Evolutionary conservation across 2,113 vertebrate species (phyloP).

Genomic region (Speoplatyrhinus poulsoni): DNA sequence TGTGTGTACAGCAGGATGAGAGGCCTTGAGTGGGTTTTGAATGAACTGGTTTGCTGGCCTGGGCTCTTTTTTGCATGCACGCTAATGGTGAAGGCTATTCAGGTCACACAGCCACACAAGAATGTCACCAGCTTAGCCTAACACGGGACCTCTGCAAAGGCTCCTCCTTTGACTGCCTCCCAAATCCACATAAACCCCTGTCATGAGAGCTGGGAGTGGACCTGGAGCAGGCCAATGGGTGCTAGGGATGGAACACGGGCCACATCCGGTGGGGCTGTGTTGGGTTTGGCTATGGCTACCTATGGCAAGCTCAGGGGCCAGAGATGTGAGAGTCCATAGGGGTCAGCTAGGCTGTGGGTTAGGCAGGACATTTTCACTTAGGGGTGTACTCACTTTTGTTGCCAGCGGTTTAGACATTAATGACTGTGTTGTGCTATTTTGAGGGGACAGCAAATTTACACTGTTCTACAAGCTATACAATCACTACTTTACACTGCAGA

Average conservation of each 20-base stretch:
- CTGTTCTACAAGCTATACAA: too few relatives aligned
- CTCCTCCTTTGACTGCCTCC: conserved; percentile 38
- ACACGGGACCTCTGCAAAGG: conserved; percentile 58
- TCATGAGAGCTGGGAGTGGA: conserved; percentile 34
- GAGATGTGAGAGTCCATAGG: neutral
- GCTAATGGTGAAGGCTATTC: conserved; percentile 26
- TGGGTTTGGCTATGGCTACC: neutral
- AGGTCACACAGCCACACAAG: conserved; percentile 40
- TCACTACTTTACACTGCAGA: too few relatives aligned
- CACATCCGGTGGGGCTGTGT: neutral
- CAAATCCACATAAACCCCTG: conserved; percentile 64
- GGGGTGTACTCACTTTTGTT: too few relatives aligned
- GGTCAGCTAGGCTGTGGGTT: conserved; percentile 3
- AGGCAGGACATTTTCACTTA: too few relatives aligned
- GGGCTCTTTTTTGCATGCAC: conserved; percentile 20
- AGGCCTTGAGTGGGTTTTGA: neutral
- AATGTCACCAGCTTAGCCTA: conserved; percentile 53
- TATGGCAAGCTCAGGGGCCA: neutral
- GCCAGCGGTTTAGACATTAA: too few relatives aligned
- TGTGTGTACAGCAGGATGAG: neutral
- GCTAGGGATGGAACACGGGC: conserved; percentile 22
- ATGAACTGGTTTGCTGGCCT: neutral
- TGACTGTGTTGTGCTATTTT: too few relatives aligned
- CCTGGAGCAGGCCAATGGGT: conserved; percentile 33
- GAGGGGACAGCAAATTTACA: too few relatives aligned